Base-by-base conservation (phyloP, 1,140 invertebrate species). In the Scaptomyza montana region DNA sequence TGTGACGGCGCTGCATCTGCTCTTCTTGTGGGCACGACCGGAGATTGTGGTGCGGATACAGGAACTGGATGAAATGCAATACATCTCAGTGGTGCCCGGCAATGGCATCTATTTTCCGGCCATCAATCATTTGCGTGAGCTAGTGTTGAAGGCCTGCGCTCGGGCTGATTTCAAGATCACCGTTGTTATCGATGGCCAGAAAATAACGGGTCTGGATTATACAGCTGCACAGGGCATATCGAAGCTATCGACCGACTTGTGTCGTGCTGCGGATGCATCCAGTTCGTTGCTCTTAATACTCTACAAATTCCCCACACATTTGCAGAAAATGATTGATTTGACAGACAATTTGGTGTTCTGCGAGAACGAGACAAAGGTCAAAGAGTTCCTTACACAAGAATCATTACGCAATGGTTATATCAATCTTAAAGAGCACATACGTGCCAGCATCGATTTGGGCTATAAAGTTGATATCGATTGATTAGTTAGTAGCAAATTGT, bases 1-100 rank as follows among this genome's bases (percentile, higher is more conserved):
- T n/a, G 94, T 97, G 50, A 97, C 97, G 77, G 93, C 98, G 8
- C 92, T 97, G 30, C 95, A 97, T 80, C 91, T 99, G 21, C 93
- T 99, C 1, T 97, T 96, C 92, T 94, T 95, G 2, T 95, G 96
- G 73, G 96, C 97, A 2, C 93, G 97, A 75, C 97, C 98, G 3
- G 94, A 94, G 53, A 93, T 96, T 36, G 91, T 94, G 30, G 93
- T 95, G 2, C 94, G 95, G 78, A 94, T 94, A 63, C 93, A 93
- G 74, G 93, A 94, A 57, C 61, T 90, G 13, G 78, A 91, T 4
- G 85, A 92, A 10, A 80, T 92, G 76, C 89, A 93, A 60, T 94
- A 94, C 68, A 79, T 95, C 10, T 84, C 94, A 2, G 90, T 96
- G 2, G 94, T 93, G 49, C 94, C 94, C 1, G 93, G 94, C 33